Evolutionary conservation across 2,888 invertebrate genomes (phyloP).

Genomic region (Cristatella mucedo): DNA sequence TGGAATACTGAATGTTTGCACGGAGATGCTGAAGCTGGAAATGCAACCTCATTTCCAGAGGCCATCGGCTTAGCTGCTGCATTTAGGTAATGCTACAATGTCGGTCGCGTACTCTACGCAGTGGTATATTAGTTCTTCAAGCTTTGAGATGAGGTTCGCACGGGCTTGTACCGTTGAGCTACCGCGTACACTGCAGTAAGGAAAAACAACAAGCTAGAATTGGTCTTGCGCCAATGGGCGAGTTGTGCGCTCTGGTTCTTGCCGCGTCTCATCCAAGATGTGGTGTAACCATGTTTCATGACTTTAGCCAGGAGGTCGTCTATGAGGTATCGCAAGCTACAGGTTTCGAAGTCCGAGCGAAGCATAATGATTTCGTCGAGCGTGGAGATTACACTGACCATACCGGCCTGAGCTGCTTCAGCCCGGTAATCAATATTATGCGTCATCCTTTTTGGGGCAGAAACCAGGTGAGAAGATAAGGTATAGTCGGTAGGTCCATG

Average conservation of each 20-base stretch:
- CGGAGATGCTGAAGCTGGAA: slow-evolving; percentile 9
- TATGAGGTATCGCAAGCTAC: slow-evolving; percentile 15
- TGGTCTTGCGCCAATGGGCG: too few species aligned
- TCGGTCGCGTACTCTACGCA: too few species aligned
- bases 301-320: slow-evolving; percentile 15
- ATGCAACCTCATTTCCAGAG: slow-evolving; percentile 11
- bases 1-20: slow-evolving; percentile 11
- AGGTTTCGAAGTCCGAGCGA: slow-evolving; percentile 17
- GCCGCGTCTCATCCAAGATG: too few species aligned
- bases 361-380: slow-evolving; percentile 14
- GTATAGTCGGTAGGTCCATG: neutral
- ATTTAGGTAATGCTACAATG: too few species aligned
- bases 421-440: slow-evolving; percentile 34
- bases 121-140: too few species aligned
- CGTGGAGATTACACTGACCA: slow-evolving; percentile 15
- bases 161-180: too few species aligned
- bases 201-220: too few species aligned
- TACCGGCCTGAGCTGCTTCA: slow-evolving; percentile 29
- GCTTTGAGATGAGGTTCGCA: too few species aligned
- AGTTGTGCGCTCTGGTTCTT: too few species aligned
- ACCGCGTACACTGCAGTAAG: too few species aligned
- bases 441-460: slow-evolving; percentile 36
- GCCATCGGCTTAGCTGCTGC: slow-evolving; percentile 10
- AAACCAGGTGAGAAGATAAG: slow-evolving; percentile 22
- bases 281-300: too few species aligned